Percentiles rank a stretch among this genome's conserved stretches.
These are phyloP conservation scores for Aphelenchoides besseyi DNA, from an alignment of 1,140 invertebrate species.

Conservation along the genomic window DNA sequence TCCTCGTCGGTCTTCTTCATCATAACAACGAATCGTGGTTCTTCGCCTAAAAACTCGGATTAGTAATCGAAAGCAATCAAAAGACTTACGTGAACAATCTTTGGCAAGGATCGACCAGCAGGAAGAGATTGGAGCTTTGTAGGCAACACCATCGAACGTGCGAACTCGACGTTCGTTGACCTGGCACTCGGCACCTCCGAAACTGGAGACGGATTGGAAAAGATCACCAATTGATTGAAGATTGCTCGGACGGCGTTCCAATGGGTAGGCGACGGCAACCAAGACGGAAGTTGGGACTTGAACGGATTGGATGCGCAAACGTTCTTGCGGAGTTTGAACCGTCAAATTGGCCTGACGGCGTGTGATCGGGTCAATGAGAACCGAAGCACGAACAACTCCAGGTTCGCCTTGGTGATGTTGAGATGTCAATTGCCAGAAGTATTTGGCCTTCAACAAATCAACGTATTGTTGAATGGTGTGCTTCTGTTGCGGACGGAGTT, in stretches of 20 bases:
- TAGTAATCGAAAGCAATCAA: not conserved
- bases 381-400: not conserved
- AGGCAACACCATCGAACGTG: not conserved
- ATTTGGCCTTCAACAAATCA: conserved; percentile 31
- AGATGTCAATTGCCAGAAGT: conserved; percentile 34
- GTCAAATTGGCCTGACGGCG: not conserved
- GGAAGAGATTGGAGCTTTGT: not conserved
- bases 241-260: not conserved
- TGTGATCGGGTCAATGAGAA: conserved; percentile 5
- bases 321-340: not conserved
- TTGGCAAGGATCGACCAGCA: not conserved
- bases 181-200: not conserved
- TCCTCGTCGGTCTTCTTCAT: conserved; percentile 35
- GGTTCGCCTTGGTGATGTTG: not conserved
- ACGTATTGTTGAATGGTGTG: not conserved
- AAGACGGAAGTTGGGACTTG: not conserved
- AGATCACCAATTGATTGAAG: not conserved
- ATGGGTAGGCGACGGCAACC: not conserved
- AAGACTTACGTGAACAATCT: not conserved
- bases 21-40: conserved; percentile 48
- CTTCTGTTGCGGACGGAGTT: not conserved
- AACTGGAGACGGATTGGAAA: not conserved
- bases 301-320: not conserved
- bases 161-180: not conserved
- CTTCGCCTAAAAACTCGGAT: conserved; percentile 3